These are phyloP conservation scores for Mimachlamys varia DNA, from an alignment of 2,888 invertebrate genomes.

Conservation along the genomic window DNA sequence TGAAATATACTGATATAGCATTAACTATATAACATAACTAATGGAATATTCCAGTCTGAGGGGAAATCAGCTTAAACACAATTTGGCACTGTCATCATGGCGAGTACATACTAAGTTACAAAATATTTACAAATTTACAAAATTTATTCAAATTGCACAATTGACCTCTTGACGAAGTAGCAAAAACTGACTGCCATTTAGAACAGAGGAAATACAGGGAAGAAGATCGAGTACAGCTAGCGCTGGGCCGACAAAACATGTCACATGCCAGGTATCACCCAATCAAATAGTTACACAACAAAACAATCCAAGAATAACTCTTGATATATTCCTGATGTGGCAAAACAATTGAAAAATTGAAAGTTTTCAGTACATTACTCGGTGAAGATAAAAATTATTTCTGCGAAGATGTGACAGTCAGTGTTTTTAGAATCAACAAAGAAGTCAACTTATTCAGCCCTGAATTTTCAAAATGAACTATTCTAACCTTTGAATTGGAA, in stretches of 20 bases:
- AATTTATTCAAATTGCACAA: not conserved
- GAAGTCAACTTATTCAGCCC: too few relatives aligned
- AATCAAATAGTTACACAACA: too few relatives aligned
- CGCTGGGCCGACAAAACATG: too few relatives aligned
- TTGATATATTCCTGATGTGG: too few relatives aligned
- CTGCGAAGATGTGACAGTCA: not conserved
- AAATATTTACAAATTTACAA: not conserved
- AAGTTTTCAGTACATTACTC: too few relatives aligned
- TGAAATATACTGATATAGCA: not conserved
- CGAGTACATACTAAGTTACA: not conserved
- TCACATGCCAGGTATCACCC: too few relatives aligned
- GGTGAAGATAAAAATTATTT: too few relatives aligned
- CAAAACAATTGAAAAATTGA: too few relatives aligned
- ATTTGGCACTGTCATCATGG: slow-evolving; percentile 13
- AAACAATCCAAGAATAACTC: too few relatives aligned
- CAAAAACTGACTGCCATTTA: not conserved
- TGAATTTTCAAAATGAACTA: too few relatives aligned
- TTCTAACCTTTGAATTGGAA: too few relatives aligned
- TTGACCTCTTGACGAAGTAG: not conserved
- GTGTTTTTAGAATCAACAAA: not conserved
- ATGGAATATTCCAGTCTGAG: not conserved
- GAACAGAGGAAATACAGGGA: not conserved
- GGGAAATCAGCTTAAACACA: not conserved
- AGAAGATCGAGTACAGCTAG: not conserved
- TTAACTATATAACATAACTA: not conserved